Evolutionary conservation across 2,113 vertebrate species (phyloP).

Genomic region (Podiceps cristatus): DNA sequence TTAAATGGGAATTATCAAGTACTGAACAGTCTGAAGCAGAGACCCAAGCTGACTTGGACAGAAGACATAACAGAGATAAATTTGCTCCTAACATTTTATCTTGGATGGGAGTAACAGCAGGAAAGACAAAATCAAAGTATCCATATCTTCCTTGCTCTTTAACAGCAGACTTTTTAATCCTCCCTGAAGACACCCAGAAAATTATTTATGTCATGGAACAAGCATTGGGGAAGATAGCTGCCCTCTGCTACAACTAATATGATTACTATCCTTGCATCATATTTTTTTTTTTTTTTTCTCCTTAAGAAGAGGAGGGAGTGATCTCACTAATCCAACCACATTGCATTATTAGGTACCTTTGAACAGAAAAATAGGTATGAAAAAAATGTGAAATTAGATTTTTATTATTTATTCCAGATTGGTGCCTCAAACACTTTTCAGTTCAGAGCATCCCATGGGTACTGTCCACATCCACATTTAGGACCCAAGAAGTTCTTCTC

Average conservation of each 20-base stretch:
- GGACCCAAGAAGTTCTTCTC: background rate
- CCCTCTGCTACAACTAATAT: constrained; percentile 37
- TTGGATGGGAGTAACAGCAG: background rate
- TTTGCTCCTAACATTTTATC: constrained; percentile 27
- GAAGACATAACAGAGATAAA: constrained; percentile 77
- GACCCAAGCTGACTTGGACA: background rate
- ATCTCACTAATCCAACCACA: background rate
- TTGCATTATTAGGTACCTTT: background rate
- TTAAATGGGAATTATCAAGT: constrained; percentile 36
- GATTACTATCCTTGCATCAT: constrained; percentile 17
- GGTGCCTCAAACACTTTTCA: background rate
- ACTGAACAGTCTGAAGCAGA: background rate
- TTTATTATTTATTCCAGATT: background rate
- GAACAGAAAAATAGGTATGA: background rate
- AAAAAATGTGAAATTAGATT: background rate
- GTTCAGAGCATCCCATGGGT: background rate
- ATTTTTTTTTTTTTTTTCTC: background rate
- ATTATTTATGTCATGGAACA: background rate
- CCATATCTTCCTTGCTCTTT: constrained; percentile 36
- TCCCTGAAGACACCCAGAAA: constrained; percentile 1
- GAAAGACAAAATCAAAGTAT: constrained; percentile 53
- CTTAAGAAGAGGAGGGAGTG: background rate
- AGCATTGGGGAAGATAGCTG: constrained; percentile 21
- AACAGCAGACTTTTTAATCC: constrained; percentile 38
- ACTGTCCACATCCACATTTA: background rate